Evolutionary conservation across 2,113 vertebrate species (phyloP), one percentile per base, ranked within the genome.

Genomic region (Psittacula cyanocephala): DNA sequence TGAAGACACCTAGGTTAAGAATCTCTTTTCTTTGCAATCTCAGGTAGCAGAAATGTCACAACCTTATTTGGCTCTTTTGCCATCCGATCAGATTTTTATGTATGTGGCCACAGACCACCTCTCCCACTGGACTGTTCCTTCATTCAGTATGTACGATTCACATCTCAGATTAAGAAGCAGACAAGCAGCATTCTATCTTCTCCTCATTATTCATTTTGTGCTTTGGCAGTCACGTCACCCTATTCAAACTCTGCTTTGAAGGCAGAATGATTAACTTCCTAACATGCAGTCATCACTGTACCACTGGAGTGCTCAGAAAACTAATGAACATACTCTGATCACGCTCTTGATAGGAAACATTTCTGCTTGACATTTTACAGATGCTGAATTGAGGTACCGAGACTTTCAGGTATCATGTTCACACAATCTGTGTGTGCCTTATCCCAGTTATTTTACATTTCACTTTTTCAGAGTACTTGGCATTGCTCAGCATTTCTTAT

Each of bases 201-300:
- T 63, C 35, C 60, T 86, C 9, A 5, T 94, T 79, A 87, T 64
- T 91, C 87, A 76, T 52, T 72, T 68, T 25, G 44, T 91, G 67
- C 79, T 77, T 47, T 64, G 60, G 65, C 65, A 89, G 53, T 93
- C 46, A 41, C 0, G 0, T 57, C 57, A 64, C 35, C 57, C 69
- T 89, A 79, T 87, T 95, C 81, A 93, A 52, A 52, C 50, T 75
- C 62, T 55, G 59, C 76, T 92, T 62, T 86, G 85, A 93, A 93
- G 85, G 82, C 44, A 94, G 44, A 93, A 79, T 89, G 67, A 95
- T 91, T 93, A 96, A 94, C 62, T 90, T 91, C 88, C 85, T 93
- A 82, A 86, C 24, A 91, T 88, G 57, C 75, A 91, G 65, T 71
- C 84, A 85, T 68, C 77, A 77, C 24, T 31, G 18, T 49, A 53